Conservation (phyloP, 2,888 invertebrate species). For the Pseudococcus longispinus region DNA sequence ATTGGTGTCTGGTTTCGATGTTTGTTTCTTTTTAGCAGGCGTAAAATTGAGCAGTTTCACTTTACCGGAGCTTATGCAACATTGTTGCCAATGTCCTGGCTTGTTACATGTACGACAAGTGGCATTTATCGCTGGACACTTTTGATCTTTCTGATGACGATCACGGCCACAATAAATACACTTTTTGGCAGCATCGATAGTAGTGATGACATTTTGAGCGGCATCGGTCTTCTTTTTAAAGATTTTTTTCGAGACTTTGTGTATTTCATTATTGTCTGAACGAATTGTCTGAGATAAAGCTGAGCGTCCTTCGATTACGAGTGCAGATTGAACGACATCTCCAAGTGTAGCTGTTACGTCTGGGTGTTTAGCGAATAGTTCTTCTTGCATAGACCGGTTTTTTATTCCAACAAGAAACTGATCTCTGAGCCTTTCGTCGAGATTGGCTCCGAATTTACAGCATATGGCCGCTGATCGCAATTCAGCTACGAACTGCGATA, state of each 20-base stretch:
- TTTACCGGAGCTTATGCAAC: neutral
- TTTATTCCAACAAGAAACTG: neutral
- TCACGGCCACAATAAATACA: neutral
- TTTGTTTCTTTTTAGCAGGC: neutral
- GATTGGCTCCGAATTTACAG: neutral
- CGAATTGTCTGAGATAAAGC: neutral
- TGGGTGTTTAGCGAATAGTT: neutral
- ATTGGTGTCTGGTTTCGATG: no score
- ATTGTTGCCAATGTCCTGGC: neutral
- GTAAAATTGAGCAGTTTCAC: neutral
- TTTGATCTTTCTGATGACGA: neutral
- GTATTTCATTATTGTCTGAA: neutral
- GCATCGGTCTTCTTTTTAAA: neutral
- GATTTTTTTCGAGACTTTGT: neutral
- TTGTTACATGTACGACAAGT: neutral
- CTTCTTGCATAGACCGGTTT: neutral
- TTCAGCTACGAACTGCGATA: neutral
- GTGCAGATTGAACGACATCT: neutral
- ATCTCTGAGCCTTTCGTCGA: neutral
- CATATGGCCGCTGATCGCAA: neutral
- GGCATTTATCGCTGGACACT: constrained; percentile 25
- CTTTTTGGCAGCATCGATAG: neutral
- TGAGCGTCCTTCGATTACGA: neutral
- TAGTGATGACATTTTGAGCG: neutral
- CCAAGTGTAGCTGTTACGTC: neutral